Percentiles rank a stretch among this genome's conserved stretches.
Evolutionary conservation across 2,888 invertebrate species (phyloP).

Genomic region (Escarpia spicata): DNA sequence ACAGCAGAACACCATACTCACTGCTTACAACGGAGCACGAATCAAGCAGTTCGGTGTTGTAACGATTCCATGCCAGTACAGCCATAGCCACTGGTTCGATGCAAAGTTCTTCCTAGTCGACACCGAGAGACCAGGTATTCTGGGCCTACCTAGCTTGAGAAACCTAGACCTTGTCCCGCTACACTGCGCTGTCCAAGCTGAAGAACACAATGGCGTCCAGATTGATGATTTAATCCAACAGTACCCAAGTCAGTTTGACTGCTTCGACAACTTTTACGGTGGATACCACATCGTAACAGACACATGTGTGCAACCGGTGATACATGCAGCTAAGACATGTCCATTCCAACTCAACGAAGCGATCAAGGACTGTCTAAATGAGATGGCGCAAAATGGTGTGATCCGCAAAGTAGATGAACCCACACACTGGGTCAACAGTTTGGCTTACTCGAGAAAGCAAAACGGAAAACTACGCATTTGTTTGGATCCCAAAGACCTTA

Average conservation of each 20-base stretch:
- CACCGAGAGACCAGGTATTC: background rate
- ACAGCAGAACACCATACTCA: background rate
- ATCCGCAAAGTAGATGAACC: constrained; percentile 29
- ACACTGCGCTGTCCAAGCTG: background rate
- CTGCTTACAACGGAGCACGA: background rate
- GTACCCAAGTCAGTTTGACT: background rate
- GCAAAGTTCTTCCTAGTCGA: background rate
- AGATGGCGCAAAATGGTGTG: background rate
- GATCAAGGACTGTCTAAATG: background rate
- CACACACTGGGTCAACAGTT: constrained; percentile 10
- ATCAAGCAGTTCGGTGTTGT: background rate
- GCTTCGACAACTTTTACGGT: background rate
- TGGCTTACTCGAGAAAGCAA: background rate
- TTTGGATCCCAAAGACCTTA: background rate
- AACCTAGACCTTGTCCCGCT: background rate
- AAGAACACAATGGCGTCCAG: background rate
- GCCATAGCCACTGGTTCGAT: background rate
- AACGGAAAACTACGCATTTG: background rate
- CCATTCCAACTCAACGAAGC: background rate
- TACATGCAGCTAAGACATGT: background rate
- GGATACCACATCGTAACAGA: background rate
- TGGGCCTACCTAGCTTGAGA: background rate
- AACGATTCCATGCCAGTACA: background rate
- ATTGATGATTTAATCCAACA: background rate
- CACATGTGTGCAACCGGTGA: background rate